Evolutionary conservation across 2,113 vertebrate species (phyloP).

Genomic region (Phyllostomus discolor): DNA sequence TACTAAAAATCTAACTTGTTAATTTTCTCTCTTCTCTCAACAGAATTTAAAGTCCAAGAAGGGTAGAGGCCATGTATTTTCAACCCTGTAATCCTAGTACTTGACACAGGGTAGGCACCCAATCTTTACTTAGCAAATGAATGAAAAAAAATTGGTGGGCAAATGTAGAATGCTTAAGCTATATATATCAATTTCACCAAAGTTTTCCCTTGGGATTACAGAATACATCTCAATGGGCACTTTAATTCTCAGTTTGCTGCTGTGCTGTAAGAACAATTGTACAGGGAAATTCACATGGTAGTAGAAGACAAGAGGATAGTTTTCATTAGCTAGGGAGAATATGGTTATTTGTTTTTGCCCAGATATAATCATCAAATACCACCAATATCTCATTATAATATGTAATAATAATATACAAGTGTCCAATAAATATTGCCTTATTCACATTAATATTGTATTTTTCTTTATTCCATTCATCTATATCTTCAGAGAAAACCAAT

Average conservation of each 20-base stretch:
- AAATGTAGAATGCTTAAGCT: neutral
- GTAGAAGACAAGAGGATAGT: neutral
- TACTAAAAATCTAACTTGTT: neutral
- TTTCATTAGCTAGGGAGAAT: neutral
- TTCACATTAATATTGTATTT: neutral
- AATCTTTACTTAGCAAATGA: neutral
- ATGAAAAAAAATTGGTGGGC: rapidly evolving
- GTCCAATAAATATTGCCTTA: neutral
- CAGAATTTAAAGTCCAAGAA: neutral
- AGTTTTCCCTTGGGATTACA: neutral
- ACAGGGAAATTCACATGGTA: neutral
- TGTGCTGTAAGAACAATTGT: neutral
- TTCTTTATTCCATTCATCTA: neutral
- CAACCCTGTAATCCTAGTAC: too few relatives aligned
- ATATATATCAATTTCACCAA: neutral
- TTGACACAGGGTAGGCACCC: neutral
- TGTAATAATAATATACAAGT: neutral
- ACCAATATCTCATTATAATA: neutral
- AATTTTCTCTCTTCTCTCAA: neutral
- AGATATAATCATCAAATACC: neutral
- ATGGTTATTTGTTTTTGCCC: neutral
- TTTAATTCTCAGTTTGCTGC: neutral
- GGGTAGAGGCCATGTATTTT: neutral
- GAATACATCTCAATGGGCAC: neutral
- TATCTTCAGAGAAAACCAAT: neutral